Evolutionary conservation across 2,797 vertebrate species (phyloP), one percentile per base, ranked within the genome.

Genomic region (Bucorvus abyssinicus): DNA sequence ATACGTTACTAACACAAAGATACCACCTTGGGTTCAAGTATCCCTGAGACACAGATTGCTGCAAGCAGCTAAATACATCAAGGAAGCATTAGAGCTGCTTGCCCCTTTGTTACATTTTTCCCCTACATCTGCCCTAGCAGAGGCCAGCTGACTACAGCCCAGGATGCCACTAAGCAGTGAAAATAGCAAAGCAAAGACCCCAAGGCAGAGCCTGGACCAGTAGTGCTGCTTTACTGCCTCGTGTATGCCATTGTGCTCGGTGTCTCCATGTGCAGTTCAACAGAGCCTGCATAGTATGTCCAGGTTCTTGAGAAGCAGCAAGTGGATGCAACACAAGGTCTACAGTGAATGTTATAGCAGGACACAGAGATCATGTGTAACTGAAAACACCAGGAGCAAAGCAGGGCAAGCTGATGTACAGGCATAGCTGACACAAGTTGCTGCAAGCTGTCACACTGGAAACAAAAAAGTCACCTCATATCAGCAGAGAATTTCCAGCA

Each of bases 171-270:
- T 49, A 19, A 71, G 45, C n/a, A 68, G 24, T 23, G 53, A 52
- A 86, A 93, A 82, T 0, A 60, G 29, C 0, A 0, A 86, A 50
- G 65, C 13, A 75, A 80, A 67, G 32, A 65, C 23, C 34, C 22
- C 12, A 55, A 75, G n/a, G 40, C 68, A 84, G 36, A 81, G 30
- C n/a, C 53, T 61, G n/a, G 24, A 45, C 17, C 29, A 75, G 23
- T 7, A 7, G 18, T 64, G 30, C 34, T 77, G 57, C 45, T 36
- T 60, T 53, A 47, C 47, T 50, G 42, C 22, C 63, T 42, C 5
- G 1, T 2, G 3, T 38, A 52, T 27, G 13, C 10, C 61, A n/a
- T 6, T 68, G 57, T 52, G 24, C 22, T 67, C n/a, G 0, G 3
- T 83, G 21, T 32, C 69, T 77, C 0, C 0, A 40, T 12, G 38